Evolutionary conservation across 1,140 invertebrate species (phyloP), one percentile per base, ranked within the genome.

Genomic region (Triops cancriformis): DNA sequence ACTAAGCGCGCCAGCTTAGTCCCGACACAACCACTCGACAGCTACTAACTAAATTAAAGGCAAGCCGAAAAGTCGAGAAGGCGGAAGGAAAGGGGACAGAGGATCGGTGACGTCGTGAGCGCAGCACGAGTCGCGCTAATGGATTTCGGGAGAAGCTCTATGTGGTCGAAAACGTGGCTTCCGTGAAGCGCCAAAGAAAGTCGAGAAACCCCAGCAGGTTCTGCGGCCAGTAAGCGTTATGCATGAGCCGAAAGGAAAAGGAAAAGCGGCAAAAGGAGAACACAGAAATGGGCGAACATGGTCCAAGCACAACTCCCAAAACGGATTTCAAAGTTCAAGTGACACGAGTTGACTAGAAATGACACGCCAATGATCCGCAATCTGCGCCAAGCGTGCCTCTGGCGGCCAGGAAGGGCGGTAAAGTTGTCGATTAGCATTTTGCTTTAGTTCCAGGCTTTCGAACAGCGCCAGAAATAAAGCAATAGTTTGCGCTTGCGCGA

Each of bases 31-130:
- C n/a, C 23, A 64, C n/a, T 64, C 18, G 51, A 64, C 1, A 9
- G 51, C 51, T 4, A 64, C 51, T 64, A 64, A 64, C 51, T 64
- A 64, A 64, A 64, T 64, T 64, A 64, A n/a, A 23, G 51, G 51
- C 23, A 23, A 37, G 31, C 31, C 51, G 23, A 64, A 5, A 23
- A 64, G 51, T 23, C 51, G 18, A 6, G 23, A 64, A 64, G n/a
- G 18, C 51, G 51, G 51, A 64, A 64, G 23, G 18, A 64, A 64
- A 64, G 1, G 31, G 31, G 51, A 64, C 6, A n/a, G 14, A 12
- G 51, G n/a, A n/a, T n/a, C n/a, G n/a, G n/a, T n/a, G n/a, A n/a
- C n/a, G n/a, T n/a, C n/a, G n/a, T n/a, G n/a, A n/a, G 18, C 51
- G 51, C 14, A 18, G 51, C 51, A 64, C 18, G 18, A 64, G 51